Conservation (phyloP, 2,797 vertebrate genomes). For the Rousettus madagascariensis region DNA sequence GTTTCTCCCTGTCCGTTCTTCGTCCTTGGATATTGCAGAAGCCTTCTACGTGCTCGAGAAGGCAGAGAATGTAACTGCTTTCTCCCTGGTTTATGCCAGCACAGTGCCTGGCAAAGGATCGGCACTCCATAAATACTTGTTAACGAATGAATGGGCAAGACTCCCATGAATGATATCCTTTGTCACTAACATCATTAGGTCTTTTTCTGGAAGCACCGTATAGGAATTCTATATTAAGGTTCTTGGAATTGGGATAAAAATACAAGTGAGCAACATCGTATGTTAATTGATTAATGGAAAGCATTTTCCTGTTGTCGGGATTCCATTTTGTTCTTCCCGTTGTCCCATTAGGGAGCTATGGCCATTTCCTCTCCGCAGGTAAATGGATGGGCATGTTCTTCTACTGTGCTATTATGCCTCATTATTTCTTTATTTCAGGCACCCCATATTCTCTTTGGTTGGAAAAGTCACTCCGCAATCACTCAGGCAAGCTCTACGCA, state of each 20-base stretch:
- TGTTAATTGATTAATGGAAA: neutral
- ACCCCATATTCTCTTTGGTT: neutral
- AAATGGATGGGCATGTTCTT: neutral
- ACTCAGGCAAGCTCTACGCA: neutral
- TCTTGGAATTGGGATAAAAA: neutral
- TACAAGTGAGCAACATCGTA: neutral
- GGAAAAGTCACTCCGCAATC: neutral
- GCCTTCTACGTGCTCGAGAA: neutral
- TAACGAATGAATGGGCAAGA: constrained; percentile 23
- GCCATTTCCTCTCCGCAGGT: neutral
- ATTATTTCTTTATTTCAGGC: neutral
- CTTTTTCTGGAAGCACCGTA: constrained; percentile 24
- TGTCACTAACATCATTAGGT: constrained; percentile 39
- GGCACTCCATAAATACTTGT: constrained; percentile 16
- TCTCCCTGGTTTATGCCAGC: constrained; percentile 27
- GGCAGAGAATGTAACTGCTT: neutral
- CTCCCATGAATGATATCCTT: neutral
- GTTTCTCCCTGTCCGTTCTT: neutral
- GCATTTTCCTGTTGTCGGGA: neutral
- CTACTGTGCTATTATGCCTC: too few species aligned
- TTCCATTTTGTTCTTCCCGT: neutral
- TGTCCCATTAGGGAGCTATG: neutral
- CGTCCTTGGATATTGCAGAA: neutral
- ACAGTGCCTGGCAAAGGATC: neutral
- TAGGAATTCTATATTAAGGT: constrained; percentile 39